phyloP scores from a whole-genome alignment of 2,797 vertebrate species.

The Argyrosomus regius region DNA sequence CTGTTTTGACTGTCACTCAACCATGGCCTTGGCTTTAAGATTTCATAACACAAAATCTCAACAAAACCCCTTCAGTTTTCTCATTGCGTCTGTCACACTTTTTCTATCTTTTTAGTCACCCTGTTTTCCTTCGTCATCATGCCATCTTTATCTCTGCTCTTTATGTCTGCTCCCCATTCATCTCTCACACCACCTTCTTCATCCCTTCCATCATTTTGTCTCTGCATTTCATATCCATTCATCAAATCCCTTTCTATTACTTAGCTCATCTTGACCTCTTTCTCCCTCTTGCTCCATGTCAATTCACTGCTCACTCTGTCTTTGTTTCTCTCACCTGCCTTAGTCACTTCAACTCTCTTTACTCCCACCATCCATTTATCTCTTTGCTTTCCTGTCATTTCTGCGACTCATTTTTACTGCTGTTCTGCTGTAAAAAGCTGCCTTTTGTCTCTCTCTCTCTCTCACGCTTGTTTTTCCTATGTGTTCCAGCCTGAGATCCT shows the following conservation, averaged over 20 bases:
- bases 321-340: conserved; percentile 29
- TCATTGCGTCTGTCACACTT: background rate
- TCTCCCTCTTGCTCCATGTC: conserved; percentile 16
- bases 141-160: conserved; percentile 3
- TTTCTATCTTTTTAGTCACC: conserved; percentile 10
- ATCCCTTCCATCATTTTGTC: conserved; percentile 31
- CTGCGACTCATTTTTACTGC: conserved; percentile 38
- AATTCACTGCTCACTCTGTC: conserved; percentile 18
- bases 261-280: conserved; percentile 28
- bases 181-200: conserved; percentile 30
- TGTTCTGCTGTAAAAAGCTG: conserved; percentile 27
- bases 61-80: background rate
- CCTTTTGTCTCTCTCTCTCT: conserved; percentile 8
- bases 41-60: background rate
- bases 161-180: conserved; percentile 25
- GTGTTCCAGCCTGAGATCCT: conserved; percentile 46
- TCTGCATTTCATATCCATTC: conserved; percentile 36
- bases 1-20: conserved; percentile 4
- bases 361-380: conserved; percentile 37
- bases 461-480: background rate
- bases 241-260: conserved; percentile 30
- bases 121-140: conserved; percentile 20
- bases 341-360: conserved; percentile 32
- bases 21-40: background rate
- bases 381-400: conserved; percentile 33